These are phyloP conservation scores for Tetranychus urticae DNA, from an alignment of 1,140 invertebrate species.

Conservation along the genomic window DNA sequence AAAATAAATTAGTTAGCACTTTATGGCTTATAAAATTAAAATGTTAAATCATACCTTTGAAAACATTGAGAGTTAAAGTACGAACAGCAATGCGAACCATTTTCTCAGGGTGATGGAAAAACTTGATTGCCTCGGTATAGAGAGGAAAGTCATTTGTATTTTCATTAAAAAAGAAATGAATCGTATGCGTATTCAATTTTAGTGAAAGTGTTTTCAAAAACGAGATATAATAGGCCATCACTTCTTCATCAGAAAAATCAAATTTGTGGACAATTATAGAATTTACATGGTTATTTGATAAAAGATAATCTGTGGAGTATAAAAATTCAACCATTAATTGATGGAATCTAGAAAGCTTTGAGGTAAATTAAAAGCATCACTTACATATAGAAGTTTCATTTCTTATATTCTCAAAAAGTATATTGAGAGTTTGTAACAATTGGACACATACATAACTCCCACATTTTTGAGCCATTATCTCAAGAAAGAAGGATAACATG, in stretches of 20 bases:
- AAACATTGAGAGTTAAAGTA: slow-evolving; percentile 91
- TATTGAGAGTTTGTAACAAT: slow-evolving; percentile 89
- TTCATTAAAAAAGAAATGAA: slow-evolving; percentile 99
- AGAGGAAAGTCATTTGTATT: slow-evolving; percentile 96
- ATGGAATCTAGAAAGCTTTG: background rate
- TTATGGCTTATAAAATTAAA: too few species aligned
- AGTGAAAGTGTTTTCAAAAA: slow-evolving; percentile 93
- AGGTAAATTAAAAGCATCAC: slow-evolving; percentile 21
- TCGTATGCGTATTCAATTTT: slow-evolving; percentile 93
- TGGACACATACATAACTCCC: slow-evolving; percentile 94
- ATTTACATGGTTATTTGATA: slow-evolving; percentile 99
- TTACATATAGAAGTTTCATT: slow-evolving; percentile 96
- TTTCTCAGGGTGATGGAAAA: slow-evolving; percentile 92
- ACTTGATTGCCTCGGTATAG: slow-evolving; percentile 96
- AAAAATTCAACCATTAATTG: slow-evolving; percentile 7
- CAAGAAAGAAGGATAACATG: slow-evolving; percentile 91
- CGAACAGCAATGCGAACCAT: slow-evolving; percentile 97
- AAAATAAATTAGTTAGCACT: background rate
- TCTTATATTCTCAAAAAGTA: slow-evolving; percentile 95
- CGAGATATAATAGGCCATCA: slow-evolving; percentile 99
- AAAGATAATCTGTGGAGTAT: slow-evolving; percentile 66
- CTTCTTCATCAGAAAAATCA: slow-evolving; percentile 97
- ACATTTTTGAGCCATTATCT: slow-evolving; percentile 91
- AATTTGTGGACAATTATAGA: slow-evolving; percentile 98
- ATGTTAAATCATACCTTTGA: slow-evolving; percentile 26